phyloP scores from a whole-genome alignment of 2,797 vertebrate genomes.

The Limnodromus scolopaceus region DNA sequence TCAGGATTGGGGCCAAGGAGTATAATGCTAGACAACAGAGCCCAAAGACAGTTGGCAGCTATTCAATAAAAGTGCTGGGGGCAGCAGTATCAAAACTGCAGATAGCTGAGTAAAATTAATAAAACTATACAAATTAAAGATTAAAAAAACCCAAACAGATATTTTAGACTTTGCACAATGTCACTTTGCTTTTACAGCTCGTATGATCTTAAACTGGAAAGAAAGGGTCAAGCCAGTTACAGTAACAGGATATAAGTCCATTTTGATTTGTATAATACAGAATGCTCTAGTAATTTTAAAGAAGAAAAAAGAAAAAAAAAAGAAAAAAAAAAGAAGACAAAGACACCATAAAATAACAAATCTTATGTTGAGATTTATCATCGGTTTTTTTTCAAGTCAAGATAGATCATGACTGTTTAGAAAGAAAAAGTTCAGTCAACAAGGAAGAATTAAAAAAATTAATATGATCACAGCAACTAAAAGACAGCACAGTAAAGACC shows the following conservation, averaged over 20 bases:
- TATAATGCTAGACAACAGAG: not conserved
- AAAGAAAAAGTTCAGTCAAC: not conserved
- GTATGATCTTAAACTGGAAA: not conserved
- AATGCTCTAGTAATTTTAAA: not conserved
- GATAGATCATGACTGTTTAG: not conserved
- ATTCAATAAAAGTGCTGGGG: not conserved
- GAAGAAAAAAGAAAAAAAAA: not conserved
- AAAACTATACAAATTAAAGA: not conserved
- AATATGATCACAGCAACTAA: not conserved
- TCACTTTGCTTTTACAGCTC: not conserved
- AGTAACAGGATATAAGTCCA: not conserved
- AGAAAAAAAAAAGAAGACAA: not conserved
- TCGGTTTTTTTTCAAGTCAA: not conserved
- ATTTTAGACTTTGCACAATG: not conserved
- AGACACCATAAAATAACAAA: not conserved
- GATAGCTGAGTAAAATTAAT: conserved; percentile 9
- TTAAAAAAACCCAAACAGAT: not conserved
- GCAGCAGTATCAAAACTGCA: not conserved
- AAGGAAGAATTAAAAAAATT: not conserved
- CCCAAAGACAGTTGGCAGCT: not conserved
- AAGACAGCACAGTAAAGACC: not conserved
- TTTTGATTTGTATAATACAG: not conserved
- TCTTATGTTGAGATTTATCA: not conserved
- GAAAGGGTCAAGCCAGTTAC: not conserved
- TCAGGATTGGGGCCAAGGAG: not conserved